Evolutionary conservation across 2,888 invertebrate genomes (phyloP), one percentile per base, ranked within the genome.

Genomic region (Stenoptilia bipunctidactyla): DNA sequence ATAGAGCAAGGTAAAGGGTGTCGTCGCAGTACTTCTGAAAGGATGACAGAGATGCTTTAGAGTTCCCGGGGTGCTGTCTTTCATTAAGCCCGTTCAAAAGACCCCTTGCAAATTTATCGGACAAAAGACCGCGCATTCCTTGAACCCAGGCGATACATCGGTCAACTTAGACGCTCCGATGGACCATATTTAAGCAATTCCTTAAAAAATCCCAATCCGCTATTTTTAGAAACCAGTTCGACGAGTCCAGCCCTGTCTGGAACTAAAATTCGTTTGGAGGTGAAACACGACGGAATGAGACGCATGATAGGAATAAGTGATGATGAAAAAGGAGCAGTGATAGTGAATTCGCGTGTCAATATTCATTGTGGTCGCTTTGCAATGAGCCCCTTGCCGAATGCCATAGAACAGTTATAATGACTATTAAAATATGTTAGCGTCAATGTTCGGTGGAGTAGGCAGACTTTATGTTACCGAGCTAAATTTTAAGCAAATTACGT

Each of bases 171-270:
- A 12, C 30, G 30, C n/a, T 2, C 30, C 12, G 12, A 30, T 12
- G 30, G n/a, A 30, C 30, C 30, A 12, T n/a, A 30, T 30, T 56
- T 55, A 59, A 56, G 64, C 63, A 59, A 67, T 68, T 63, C 63
- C 60, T 55, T 20, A 66, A 75, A 76, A 69, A 71, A 66, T 64
- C 57, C 52, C 53, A 56, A 70, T 70, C 61, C 61, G 62, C 75
- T 82, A 82, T 75, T 76, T 79, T 79, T 77, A 79, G 76, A 80
- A 77, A 82, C 82, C 71, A 56, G 80, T 75, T 62, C 53, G 60
- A 68, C 77, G 56, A 74, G 70, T 73, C 61, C 58, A 63, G 62
- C 58, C 65, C 64, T 60, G 76, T 75, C 75, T 77, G 76, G 74
- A 68, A 49, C 59, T 67, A 61, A 72, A 76, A 69, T 74, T 65